A percentile compares a stretch with the other conserved stretches of the same genome.
Conservation (phyloP, 2,888 invertebrate species). For the Serripes groenlandicus region DNA sequence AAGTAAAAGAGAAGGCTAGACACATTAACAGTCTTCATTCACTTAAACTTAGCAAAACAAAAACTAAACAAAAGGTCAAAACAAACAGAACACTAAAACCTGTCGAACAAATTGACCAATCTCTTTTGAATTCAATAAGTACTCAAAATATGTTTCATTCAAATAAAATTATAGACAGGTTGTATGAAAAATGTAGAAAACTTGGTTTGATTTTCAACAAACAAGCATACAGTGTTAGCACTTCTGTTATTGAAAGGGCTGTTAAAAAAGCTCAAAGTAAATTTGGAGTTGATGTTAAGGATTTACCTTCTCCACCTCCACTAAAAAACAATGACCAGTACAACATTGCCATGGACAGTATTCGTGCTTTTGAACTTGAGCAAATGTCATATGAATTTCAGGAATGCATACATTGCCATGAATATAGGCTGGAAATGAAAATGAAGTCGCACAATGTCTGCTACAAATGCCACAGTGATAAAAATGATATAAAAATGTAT, state of each 20-base stretch:
- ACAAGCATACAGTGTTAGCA: too few species aligned
- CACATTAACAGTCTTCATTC: too few species aligned
- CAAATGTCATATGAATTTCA: slow-evolving; percentile 49
- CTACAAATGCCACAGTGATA: slow-evolving; percentile 37
- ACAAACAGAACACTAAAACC: too few species aligned
- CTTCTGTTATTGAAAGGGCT: too few species aligned
- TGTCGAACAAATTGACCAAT: too few species aligned
- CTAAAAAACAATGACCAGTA: slow-evolving; percentile 4
- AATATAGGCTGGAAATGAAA: slow-evolving; percentile 48
- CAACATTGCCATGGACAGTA: slow-evolving; percentile 21
- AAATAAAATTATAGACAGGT: too few species aligned
- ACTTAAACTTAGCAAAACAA: too few species aligned
- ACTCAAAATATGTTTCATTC: too few species aligned
- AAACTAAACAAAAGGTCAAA: too few species aligned
- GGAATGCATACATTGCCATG: slow-evolving; percentile 40
- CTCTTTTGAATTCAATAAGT: too few species aligned
- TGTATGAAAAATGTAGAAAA: slow-evolving; percentile 9
- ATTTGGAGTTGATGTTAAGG: background rate
- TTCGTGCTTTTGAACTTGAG: slow-evolving; percentile 28
- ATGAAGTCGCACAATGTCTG: slow-evolving; percentile 33
- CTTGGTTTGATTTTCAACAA: background rate
- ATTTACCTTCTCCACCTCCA: slow-evolving; percentile 19
- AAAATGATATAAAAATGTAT: slow-evolving; percentile 49
- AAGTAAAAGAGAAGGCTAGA: too few species aligned
- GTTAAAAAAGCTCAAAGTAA: too few species aligned